Conservation (phyloP, 2,797 vertebrate species). For the Otus scops region DNA sequence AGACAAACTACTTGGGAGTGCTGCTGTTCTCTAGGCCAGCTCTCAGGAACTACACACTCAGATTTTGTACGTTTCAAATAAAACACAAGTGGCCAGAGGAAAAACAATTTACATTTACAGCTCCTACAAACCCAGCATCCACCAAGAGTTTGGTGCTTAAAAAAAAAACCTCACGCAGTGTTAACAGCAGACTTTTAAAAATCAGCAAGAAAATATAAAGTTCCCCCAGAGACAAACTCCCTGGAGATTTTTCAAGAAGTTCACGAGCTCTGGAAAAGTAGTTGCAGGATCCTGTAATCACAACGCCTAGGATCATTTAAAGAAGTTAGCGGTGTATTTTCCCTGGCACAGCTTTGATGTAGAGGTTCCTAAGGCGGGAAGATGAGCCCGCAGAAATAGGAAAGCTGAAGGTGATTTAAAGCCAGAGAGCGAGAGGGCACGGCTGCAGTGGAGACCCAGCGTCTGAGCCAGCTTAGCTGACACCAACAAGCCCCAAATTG, state of each 20-base stretch:
- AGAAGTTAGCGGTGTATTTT: background rate
- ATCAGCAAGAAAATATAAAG: constrained; percentile 36
- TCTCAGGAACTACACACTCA: constrained; percentile 62
- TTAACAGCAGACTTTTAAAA: constrained; percentile 38
- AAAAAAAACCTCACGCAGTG: background rate
- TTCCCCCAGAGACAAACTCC: constrained; percentile 55
- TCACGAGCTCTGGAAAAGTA: constrained; percentile 47
- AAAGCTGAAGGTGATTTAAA: constrained; percentile 39
- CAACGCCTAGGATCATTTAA: background rate
- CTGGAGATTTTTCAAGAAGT: constrained; percentile 50
- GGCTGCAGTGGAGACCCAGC: background rate
- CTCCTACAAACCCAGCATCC: constrained; percentile 57
- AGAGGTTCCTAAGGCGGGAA: background rate
- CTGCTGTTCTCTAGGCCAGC: constrained; percentile 69
- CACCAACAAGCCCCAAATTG: background rate
- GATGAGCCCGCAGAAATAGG: background rate
- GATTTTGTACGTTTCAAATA: constrained; percentile 77
- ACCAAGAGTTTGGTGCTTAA: constrained; percentile 48
- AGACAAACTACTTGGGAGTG: constrained; percentile 71
- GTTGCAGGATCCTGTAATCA: constrained; percentile 48
- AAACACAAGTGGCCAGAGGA: constrained; percentile 71
- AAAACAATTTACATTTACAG: constrained; percentile 71
- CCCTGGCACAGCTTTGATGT: constrained; percentile 22
- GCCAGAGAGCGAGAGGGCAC: background rate
- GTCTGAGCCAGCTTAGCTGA: constrained; percentile 11